Conservation (phyloP, 2,888 invertebrate species). For the Psococerastis gibbosa region DNA sequence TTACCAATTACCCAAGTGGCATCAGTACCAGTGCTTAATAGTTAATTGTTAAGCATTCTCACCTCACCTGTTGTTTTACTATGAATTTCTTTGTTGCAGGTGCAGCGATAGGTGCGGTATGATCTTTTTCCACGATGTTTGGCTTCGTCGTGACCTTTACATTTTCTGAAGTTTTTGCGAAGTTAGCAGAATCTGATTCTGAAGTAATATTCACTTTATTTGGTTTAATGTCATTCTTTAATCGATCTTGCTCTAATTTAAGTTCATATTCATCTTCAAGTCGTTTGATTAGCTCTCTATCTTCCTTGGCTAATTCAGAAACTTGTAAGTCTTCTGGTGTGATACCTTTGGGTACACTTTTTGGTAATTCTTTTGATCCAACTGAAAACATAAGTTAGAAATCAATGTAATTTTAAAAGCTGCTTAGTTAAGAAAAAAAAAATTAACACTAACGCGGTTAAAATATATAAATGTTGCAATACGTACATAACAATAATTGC, state of each 20-base stretch:
- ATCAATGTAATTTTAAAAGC: no score
- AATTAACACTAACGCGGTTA: background rate
- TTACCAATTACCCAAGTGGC: no score
- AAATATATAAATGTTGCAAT: no score
- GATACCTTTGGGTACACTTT: background rate
- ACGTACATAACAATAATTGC: no score
- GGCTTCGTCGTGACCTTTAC: background rate
- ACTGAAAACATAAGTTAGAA: no score
- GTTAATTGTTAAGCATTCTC: no score
- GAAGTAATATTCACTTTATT: no score
- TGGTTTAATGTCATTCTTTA: slow-evolving; percentile 11
- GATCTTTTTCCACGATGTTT: background rate
- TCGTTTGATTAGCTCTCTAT: slow-evolving; percentile 29
- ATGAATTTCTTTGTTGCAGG: slow-evolving; percentile 4
- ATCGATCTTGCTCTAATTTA: slow-evolving; percentile 19
- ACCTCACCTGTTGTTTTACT: background rate
- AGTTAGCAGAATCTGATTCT: background rate
- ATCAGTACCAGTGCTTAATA: no score
- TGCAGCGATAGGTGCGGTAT: background rate
- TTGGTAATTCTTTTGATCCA: background rate
- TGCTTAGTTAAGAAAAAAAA: background rate
- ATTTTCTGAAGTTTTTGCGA: background rate
- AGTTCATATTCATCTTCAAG: slow-evolving; percentile 31
- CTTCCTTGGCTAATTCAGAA: slow-evolving; percentile 28
- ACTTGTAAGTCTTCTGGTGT: slow-evolving; percentile 10